Base-by-base conservation (phyloP, 2,888 invertebrate species). In the Metellina segmentata region DNA sequence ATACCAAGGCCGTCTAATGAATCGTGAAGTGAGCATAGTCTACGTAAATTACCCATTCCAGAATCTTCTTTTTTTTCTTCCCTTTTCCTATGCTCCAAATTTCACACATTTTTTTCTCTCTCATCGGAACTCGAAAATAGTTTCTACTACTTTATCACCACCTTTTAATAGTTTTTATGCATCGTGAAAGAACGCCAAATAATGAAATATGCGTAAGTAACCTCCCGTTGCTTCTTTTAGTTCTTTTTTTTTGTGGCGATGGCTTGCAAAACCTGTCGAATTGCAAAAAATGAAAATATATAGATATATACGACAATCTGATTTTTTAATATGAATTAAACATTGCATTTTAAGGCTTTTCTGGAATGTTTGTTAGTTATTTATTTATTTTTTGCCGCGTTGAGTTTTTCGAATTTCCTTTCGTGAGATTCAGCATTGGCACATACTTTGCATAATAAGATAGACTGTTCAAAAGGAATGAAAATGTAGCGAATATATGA, bases 21-120 rank as follows among this genome's bases (percentile, higher is more conserved):
- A 89, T 89, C 89, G 89, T 89, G 89, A 89, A 89, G 78, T 83
- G 83, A 78, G 78, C 89, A 83, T 83, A 85, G 89, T 83, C 83
- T 71, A 78, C 71, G 77, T 89, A 89, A 89, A 89, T 89, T 89
- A 89, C 89, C 89, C 71, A 78, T 89, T 89, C 51, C 77, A 77
- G 49, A n/a, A 74, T 74, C 20, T 75, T 75, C 61, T 75, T 75
- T 48, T 51, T 34, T 74, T 72, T 83, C 52, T 52, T 75, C 51
- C n/a, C n/a, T 34, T 34, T 34, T 34, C 34, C 49, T 78, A n/a
- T 11, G 19, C 81, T 74, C 51, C 20, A 52, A 51, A 69, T n/a
- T 53, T 89, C 82, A 77, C 70, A 71, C 77, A 71, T 85, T 89
- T 88, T 89, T 70, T 71, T 48, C 19, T 69, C 52, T 61, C 61